Evolutionary conservation across 2,113 vertebrate genomes (phyloP), one percentile per base, ranked within the genome.

Genomic region (Takifugu flavidus): DNA sequence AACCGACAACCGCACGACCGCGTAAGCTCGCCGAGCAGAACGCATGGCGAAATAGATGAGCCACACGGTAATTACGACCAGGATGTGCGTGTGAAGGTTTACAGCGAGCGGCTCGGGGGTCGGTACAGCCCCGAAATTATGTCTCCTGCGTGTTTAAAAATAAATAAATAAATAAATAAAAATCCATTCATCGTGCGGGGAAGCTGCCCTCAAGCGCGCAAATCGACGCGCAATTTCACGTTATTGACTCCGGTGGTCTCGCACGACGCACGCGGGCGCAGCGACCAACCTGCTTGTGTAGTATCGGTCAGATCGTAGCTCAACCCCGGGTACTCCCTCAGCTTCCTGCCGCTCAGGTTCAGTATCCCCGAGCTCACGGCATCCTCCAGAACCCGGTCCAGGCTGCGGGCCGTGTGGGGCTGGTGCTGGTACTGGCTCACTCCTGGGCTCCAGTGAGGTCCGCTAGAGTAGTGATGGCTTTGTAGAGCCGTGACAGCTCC

Each of bases 381-480:
- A 90, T 98, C 95, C 78, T 98, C 96, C 85, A 98, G 89, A 79
- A 93, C 93, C 83, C 95, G 93, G 79, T 97, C 96, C 88, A 97
- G 87, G 90, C 95, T 98, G 70, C 95, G 86, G 68, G 87, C 93
- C 47, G 94, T 94, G 76, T 92, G 90, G 69, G 86, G 84, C 77
- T 67, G 81, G 62, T 91, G 93, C 34, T 91, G 90, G 78, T 91
- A 92, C 77, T 91, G 92, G 75, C 84, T 80, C 68, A 84, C 84
- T 6, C 91, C 92, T 53, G 91, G 89, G 78, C 88, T 93, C 95
- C 93, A 96, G 78, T 91, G 92, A 60, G 93, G 93, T 88, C 93
- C 94, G 47, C 83, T 85, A 14, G 90, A 82, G 84, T 90, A 93
- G 60, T 90, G 86, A 60, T 90, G 87, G 88, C 72, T 87, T 69